Base-by-base conservation (phyloP, 2,888 invertebrate species). In the Amphipyra tragopoginis region DNA sequence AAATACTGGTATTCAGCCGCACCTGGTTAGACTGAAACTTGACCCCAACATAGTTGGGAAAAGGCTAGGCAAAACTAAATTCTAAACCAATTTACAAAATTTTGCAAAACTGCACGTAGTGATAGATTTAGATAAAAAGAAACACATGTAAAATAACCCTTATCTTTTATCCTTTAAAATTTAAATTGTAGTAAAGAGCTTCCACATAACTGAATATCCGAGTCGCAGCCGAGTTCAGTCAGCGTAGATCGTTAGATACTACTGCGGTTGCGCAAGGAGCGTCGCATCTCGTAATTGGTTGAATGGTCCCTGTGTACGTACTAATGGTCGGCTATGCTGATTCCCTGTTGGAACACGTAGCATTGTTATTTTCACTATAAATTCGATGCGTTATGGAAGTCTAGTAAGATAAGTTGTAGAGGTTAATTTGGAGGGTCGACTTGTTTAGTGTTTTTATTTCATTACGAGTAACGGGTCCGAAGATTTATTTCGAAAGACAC, bases 271-370 rank as follows among this genome's bases (percentile, higher is more conserved):
- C 11, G 13, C 48, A 52, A 49, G 51, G 34, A 40, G 33, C 13
- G 21, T 44, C 40, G 42, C 47, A 47, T 47, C 26, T 43, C 38
- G 40, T 72, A 72, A 68, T 58, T 72, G 68, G 44, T 49, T 49
- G 26, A 72, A 68, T 58, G 14, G 59, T 48, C 49, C 21, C 56
- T 66, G 58, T 72, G 55, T 15, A 33, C 26, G 36, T 36, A 13
- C 72, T 52, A 68, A 57, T 72, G 57, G 72, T 15, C 29, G 39
- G 2, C 14, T 43, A 51, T 43, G 44, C 13, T 42, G 44, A 65
- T 50, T 45, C 33, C 44, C 42, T 39, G 44, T 36, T 36, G n/a
- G 11, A 42, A n/a, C 13, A n/a, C 36, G 38, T 11, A 3, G 0
- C n/a, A 34, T 50, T 15, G 10, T 10, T 43, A 43, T 43, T 43